Percentiles rank a stretch among this genome's conserved stretches.
phyloP scores from a whole-genome alignment of 2,113 vertebrate genomes.

The Falcunculus frontatus region DNA sequence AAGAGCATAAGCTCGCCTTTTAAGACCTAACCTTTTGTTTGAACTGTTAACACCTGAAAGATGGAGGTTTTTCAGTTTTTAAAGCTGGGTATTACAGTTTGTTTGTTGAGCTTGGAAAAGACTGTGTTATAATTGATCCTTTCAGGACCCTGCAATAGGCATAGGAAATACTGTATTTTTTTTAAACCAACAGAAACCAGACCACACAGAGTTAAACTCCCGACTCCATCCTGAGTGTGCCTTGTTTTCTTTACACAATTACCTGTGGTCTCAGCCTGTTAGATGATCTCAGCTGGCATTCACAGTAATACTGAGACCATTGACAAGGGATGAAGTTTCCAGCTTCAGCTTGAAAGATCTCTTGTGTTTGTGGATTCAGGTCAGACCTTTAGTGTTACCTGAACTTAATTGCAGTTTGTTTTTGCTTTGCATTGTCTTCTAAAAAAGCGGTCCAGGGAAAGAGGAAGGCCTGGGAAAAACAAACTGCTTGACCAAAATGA shows the following conservation, averaged over 20 bases:
- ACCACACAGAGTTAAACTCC: constrained; percentile 6
- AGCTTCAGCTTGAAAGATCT: constrained; percentile 16
- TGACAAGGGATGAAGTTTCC: constrained; percentile 40
- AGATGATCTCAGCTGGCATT: neutral
- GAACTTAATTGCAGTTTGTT: constrained; percentile 58
- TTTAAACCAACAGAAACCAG: neutral
- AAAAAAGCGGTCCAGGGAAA: neutral
- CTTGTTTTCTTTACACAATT: constrained; percentile 19
- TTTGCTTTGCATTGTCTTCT: constrained; percentile 39
- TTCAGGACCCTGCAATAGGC: neutral
- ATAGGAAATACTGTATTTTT: neutral
- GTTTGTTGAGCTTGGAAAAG: neutral
- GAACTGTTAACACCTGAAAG: constrained; percentile 24
- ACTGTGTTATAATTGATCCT: neutral
- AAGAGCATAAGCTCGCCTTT: constrained; percentile 29
- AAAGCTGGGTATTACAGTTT: neutral
- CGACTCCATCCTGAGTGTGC: neutral
- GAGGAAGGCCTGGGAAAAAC: constrained; percentile 46
- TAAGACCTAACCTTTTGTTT: neutral
- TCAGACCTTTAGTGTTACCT: constrained; percentile 46
- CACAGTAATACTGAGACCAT: neutral
- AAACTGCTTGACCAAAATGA: constrained; percentile 26
- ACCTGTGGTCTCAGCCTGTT: neutral
- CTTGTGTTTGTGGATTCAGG: constrained; percentile 62
- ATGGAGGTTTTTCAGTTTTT: neutral